Evolutionary conservation across 2,113 vertebrate genomes (phyloP).

Genomic region (Ictalurus punctatus): DNA sequence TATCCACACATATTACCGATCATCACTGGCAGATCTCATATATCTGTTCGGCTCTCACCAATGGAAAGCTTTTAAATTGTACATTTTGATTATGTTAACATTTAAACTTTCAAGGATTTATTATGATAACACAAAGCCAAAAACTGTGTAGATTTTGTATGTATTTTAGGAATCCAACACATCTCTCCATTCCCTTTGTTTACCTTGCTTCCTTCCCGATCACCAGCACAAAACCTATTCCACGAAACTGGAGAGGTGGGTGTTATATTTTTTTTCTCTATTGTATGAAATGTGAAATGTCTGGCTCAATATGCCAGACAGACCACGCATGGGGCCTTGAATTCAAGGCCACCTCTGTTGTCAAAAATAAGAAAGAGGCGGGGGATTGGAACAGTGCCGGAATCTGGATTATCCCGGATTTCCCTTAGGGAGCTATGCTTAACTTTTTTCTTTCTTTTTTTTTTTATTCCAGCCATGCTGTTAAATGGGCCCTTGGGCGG

Average conservation of each 20-base stretch:
- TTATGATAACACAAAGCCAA: not conserved
- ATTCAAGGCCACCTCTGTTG: slow-evolving; percentile 11
- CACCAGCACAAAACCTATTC: not conserved
- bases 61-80: not conserved
- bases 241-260: not conserved
- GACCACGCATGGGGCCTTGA: not conserved
- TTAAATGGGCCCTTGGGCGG: not conserved
- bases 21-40: not conserved
- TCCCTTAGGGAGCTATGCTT: not conserved
- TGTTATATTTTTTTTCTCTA: slow-evolving; percentile 13
- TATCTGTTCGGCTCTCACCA: not conserved
- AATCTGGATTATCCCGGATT: not conserved
- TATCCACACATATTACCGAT: not conserved
- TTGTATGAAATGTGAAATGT: slow-evolving; percentile 39
- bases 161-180: not conserved
- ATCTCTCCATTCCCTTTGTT: not conserved
- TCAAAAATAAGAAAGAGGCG: not conserved
- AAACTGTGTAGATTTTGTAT: not conserved
- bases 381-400: not conserved
- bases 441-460: no score
- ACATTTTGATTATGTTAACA: not conserved
- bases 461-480: not conserved
- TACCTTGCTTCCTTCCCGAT: not conserved
- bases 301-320: not conserved
- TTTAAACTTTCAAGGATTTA: not conserved